Percentiles rank a stretch among this genome's conserved stretches.
These are phyloP conservation scores for Phengaris alcon DNA, from an alignment of 2,888 invertebrate genomes.

Conservation along the genomic window DNA sequence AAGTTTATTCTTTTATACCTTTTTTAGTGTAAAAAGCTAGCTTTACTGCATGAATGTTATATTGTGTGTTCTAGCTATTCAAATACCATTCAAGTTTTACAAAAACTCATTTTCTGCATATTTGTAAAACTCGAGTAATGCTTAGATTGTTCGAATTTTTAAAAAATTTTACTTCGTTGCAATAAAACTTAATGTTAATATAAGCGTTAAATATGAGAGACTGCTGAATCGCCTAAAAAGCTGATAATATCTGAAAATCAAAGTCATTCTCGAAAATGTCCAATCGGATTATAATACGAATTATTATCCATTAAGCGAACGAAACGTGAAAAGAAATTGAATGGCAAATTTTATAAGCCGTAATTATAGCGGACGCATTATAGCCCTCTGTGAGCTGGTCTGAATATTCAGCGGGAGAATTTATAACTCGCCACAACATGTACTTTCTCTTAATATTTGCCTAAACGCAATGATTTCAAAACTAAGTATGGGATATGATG, in stretches of 20 bases:
- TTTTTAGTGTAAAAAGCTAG: not conserved
- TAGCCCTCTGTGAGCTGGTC: conserved; percentile 35
- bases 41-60: not conserved
- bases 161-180: too few relatives aligned
- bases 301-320: conserved; percentile 53
- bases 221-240: not conserved
- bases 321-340: conserved; percentile 51
- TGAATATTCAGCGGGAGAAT: conserved; percentile 35
- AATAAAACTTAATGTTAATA: too few relatives aligned
- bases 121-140: not conserved
- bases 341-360: conserved; percentile 48
- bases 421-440: conserved; percentile 32
- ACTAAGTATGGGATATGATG: too few relatives aligned
- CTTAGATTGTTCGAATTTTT: too few relatives aligned
- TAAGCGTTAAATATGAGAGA: too few relatives aligned
- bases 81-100: not conserved
- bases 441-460: too few relatives aligned
- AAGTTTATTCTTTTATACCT: not conserved
- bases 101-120: not conserved
- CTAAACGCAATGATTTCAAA: too few relatives aligned
- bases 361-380: conserved; percentile 44
- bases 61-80: not conserved
- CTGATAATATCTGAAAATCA: not conserved
- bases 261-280: not conserved
- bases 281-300: conserved; percentile 45